Evolutionary conservation across 2,797 vertebrate species (phyloP), one percentile per base, ranked within the genome.

Genomic region (Silurus lanzhouensis): DNA sequence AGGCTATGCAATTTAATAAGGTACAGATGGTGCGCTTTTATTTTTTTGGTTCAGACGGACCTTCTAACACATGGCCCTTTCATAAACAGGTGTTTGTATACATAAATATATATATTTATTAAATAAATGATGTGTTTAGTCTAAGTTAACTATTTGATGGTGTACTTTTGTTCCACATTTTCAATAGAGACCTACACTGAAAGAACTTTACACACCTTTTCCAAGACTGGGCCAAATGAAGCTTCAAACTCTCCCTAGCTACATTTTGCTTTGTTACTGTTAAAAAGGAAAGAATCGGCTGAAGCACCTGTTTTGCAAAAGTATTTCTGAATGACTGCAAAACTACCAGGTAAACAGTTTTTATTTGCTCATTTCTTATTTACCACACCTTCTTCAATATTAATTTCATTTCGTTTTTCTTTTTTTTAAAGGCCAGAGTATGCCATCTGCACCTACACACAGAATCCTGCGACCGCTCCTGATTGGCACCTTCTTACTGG

Each of bases 391-490:
- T 12, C 22, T 20, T 6, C 60, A 55, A 48, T 79, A 80, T n/a
- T 88, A 81, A 80, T 25, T 19, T 27, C 55, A 44, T 12, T n/a
- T 81, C 74, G 6, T 85, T 64, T 84, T 67, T 67, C 15, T 22
- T 86, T 68, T n/a, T 90, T 93, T 92, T 92, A 81, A 92, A 99
- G 97, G 95, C 94, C 95, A 97, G 97, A 99, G 94, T 96, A 99
- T 99, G 98, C 94, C 96, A 96, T 97, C 97, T 90, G 91, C 97
- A 97, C 95, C 97, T 94, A 92, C 93, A 83, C 97, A 98, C 97
- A 98, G 97, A 95, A 97, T 99, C 94, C 96, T 99, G 92, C 96
- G 97, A 92, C 96, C 97, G 94, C 96, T 99, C 95, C 94, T 99
- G 93, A 94, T 98, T 78, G 91, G 95, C 92, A 97, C 96, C 85